phyloP scores from a whole-genome alignment of 2,113 vertebrate genomes.

The Neotoma lepida region DNA sequence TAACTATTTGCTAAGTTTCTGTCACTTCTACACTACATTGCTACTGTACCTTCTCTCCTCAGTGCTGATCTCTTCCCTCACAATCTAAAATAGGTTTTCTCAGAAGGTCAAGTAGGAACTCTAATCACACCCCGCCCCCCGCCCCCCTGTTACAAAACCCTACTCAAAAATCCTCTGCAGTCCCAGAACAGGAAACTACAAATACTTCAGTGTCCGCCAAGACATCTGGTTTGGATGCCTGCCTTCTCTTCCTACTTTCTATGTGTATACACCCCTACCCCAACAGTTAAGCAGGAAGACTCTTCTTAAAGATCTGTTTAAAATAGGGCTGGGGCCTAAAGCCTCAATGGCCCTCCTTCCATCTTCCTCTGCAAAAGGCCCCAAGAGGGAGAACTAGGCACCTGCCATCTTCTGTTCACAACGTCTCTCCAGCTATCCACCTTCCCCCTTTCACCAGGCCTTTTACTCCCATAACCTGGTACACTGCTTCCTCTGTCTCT shows the following conservation, averaged over 20 bases:
- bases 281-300: background rate
- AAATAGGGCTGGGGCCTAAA: background rate
- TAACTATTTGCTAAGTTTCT: background rate
- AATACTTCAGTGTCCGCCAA: background rate
- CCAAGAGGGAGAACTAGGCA: no score
- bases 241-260: background rate
- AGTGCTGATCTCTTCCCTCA: background rate
- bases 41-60: background rate
- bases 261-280: background rate
- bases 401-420: background rate
- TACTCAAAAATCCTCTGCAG: background rate
- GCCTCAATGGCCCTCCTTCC: background rate
- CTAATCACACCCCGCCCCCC: background rate
- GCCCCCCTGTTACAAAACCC: background rate
- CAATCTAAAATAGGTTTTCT: background rate
- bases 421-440: background rate
- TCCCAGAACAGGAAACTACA: background rate
- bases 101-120: constrained; percentile 17
- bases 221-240: background rate
- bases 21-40: background rate
- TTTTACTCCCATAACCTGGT: background rate
- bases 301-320: background rate
- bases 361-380: background rate
- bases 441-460: background rate
- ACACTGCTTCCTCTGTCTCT: background rate